Evolutionary conservation across 1,140 invertebrate species (phyloP).

Genomic region (Trypoxylus dichotomus): DNA sequence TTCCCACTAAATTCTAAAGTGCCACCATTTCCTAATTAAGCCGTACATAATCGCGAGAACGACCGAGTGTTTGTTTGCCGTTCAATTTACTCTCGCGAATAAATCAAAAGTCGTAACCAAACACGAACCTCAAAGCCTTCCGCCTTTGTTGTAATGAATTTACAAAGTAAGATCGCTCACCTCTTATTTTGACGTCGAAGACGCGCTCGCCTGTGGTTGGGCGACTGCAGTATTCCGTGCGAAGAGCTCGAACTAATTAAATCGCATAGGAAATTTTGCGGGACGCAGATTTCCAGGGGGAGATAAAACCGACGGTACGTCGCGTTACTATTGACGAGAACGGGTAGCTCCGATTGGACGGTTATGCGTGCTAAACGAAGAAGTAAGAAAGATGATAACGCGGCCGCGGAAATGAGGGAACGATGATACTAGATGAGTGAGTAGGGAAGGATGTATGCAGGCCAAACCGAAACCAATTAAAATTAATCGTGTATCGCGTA

Average conservation of each 20-base stretch:
- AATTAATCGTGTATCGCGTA: neutral
- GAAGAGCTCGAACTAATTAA: neutral
- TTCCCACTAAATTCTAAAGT: neutral
- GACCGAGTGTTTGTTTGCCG: neutral
- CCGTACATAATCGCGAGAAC: neutral
- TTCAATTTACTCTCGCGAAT: neutral
- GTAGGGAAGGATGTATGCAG: neutral
- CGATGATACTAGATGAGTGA: neutral
- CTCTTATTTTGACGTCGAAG: neutral
- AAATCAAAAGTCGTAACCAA: neutral
- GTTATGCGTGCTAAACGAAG: neutral
- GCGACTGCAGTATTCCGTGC: neutral
- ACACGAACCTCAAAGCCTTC: neutral
- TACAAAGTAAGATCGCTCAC: neutral
- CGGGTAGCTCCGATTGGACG: neutral
- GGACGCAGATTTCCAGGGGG: neutral
- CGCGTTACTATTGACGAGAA: neutral
- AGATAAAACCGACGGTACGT: neutral
- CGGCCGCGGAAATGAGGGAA: neutral
- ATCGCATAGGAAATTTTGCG: conserved; percentile 1
- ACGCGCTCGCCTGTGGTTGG: neutral
- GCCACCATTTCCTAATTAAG: neutral
- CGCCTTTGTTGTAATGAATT: neutral
- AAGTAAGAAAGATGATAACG: neutral
- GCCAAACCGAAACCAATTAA: neutral